These are phyloP conservation scores for Thysanoteuthis rhombus DNA, from an alignment of 2,888 invertebrate species.

Conservation along the genomic window DNA sequence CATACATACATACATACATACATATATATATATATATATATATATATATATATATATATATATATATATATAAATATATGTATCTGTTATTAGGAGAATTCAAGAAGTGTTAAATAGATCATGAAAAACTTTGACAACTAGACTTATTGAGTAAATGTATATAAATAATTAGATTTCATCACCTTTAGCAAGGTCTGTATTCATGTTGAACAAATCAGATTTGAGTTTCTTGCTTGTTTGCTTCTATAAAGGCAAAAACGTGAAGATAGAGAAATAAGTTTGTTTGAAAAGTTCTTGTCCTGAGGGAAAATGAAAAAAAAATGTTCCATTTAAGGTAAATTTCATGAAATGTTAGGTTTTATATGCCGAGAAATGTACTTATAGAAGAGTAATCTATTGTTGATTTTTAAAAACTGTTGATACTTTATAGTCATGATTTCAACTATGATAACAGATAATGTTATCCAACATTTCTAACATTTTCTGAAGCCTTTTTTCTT, in stretches of 20 bases:
- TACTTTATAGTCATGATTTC: neutral
- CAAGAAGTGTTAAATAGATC: neutral
- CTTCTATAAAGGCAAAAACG: neutral
- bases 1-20: too few relatives aligned
- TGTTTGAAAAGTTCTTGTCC: conserved; percentile 1
- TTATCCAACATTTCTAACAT: neutral
- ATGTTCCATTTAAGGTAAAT: neutral
- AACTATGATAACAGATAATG: neutral
- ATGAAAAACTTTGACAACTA: neutral
- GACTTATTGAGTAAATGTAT: neutral
- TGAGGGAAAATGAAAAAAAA: neutral
- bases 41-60: too few relatives aligned
- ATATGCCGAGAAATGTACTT: neutral
- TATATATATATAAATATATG: neutral
- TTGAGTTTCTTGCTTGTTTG: neutral
- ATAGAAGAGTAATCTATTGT: neutral
- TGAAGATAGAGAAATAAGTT: neutral
- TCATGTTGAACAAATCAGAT: neutral
- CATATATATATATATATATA: too few relatives aligned
- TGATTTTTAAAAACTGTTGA: neutral
- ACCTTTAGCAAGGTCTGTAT: neutral
- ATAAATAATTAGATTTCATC: conserved; percentile 12
- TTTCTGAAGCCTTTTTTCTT: neutral
- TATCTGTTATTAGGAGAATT: neutral
- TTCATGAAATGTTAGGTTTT: neutral